These are phyloP conservation scores for Bombus impatiens DNA, from an alignment of 1,140 invertebrate species.

Conservation along the genomic window DNA sequence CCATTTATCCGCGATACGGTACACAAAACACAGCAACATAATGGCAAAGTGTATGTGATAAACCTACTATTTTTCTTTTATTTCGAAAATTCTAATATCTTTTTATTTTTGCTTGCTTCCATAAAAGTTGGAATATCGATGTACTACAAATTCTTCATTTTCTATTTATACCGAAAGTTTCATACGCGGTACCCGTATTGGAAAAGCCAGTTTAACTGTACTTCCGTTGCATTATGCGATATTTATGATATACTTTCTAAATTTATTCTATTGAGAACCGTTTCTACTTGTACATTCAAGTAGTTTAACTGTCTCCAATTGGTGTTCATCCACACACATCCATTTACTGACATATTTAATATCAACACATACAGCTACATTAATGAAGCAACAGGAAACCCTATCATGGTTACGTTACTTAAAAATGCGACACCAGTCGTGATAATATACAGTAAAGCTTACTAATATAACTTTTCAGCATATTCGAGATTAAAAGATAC, in stretches of 20 bases:
- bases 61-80: too few relatives aligned
- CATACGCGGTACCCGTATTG: not conserved
- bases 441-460: not conserved
- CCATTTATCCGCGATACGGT: not conserved
- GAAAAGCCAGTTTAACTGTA: not conserved
- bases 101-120: too few relatives aligned
- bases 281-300: constrained; percentile 22
- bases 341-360: not conserved
- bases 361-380: not conserved
- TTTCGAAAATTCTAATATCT: too few relatives aligned
- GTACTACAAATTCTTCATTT: not conserved
- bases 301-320: not conserved
- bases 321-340: too few relatives aligned
- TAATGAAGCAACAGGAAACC: not conserved
- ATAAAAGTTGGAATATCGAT: too few relatives aligned
- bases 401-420: not conserved
- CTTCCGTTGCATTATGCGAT: not conserved
- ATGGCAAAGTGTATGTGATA: too few relatives aligned
- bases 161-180: not conserved
- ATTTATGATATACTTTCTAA: constrained; percentile 33
- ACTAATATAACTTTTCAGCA: not conserved
- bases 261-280: constrained; percentile 24
- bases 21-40: too few relatives aligned
- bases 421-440: not conserved
- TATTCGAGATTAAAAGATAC: not conserved